Evolutionary conservation across 1,140 invertebrate genomes (phyloP).

Genomic region (Papilio xuthus): DNA sequence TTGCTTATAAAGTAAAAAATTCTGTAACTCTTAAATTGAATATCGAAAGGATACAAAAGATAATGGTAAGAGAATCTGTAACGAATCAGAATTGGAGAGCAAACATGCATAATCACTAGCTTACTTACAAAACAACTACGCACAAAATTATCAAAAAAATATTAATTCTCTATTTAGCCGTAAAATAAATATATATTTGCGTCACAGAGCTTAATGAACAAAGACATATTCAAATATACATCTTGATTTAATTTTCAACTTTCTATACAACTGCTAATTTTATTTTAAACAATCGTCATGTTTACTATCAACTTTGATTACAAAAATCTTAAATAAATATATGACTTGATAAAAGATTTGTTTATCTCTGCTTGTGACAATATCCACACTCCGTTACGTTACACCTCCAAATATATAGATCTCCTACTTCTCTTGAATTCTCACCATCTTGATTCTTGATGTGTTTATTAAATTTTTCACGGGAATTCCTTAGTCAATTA

Average conservation of each 20-base stretch:
- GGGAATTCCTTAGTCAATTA: not conserved
- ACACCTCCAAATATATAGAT: not conserved
- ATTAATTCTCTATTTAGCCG: not conserved
- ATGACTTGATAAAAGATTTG: slow-evolving; percentile 8
- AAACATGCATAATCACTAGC: not conserved
- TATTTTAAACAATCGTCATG: slow-evolving; percentile 11
- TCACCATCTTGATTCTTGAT: too few relatives aligned
- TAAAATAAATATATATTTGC: slow-evolving; percentile 15
- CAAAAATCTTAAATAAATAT: slow-evolving; percentile 20
- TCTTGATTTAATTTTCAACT: slow-evolving; percentile 7
- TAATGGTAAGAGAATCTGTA: too few relatives aligned
- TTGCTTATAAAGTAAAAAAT: too few relatives aligned
- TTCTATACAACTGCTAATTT: not conserved
- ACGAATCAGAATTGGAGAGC: not conserved
- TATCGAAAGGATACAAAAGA: too few relatives aligned
- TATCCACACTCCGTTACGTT: not conserved
- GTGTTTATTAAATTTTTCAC: too few relatives aligned
- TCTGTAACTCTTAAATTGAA: too few relatives aligned
- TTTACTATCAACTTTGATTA: slow-evolving; percentile 11
- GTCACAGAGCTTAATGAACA: not conserved
- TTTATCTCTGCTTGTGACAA: not conserved
- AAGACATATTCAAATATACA: slow-evolving; percentile 7
- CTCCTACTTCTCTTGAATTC: not conserved
- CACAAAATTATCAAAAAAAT: slow-evolving; percentile 4
- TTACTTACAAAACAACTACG: not conserved